A percentile compares a stretch with the other conserved stretches of the same genome.
Conservation (phyloP, 2,113 vertebrate species). For the Scatophagus argus region DNA sequence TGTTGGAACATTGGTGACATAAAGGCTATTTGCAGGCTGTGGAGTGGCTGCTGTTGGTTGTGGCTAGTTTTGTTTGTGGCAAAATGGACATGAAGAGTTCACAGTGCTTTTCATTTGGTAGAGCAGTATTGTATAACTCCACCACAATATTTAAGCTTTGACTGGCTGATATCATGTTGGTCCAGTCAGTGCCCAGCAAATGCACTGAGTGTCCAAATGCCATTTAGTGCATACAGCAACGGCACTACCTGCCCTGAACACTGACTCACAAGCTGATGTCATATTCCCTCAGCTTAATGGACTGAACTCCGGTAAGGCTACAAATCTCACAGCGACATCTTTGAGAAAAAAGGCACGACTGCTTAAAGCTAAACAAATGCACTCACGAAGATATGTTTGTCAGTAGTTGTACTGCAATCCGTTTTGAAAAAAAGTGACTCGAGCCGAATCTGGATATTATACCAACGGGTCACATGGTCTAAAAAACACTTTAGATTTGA, state of each 20-base stretch:
- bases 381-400: no score
- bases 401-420: not conserved
- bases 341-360: not conserved
- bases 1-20: not conserved
- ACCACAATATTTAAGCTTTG: not conserved
- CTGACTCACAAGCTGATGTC: conserved; percentile 5
- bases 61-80: not conserved
- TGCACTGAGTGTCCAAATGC: not conserved
- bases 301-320: not conserved
- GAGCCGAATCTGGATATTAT: not conserved
- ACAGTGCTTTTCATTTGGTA: not conserved
- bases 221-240: not conserved
- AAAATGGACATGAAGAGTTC: not conserved
- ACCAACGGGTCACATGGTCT: not conserved
- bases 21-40: not conserved
- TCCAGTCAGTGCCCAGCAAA: not conserved
- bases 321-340: not conserved
- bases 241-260: not conserved
- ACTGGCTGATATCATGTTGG: not conserved
- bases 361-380: not conserved
- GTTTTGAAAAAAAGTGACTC: not conserved
- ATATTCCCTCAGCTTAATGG: not conserved
- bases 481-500: not conserved
- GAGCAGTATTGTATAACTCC: not conserved
- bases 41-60: not conserved